Percentiles rank a stretch among this genome's conserved stretches.
phyloP scores from a whole-genome alignment of 2,797 vertebrate species.

The Tenualosa thibaudeaui region DNA sequence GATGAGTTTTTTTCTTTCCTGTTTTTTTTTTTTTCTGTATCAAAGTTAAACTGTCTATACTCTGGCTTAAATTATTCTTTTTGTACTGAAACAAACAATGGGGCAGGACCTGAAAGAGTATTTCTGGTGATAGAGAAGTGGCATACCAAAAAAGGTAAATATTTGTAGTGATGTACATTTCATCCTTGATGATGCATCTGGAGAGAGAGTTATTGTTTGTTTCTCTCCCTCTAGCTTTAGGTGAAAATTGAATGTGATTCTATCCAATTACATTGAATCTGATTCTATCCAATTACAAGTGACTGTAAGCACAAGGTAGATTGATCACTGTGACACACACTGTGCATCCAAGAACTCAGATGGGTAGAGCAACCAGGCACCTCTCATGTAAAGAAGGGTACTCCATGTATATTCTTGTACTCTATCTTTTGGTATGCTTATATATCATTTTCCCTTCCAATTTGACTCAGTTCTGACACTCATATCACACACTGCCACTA shows the following conservation, averaged over 20 bases:
- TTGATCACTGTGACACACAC: neutral
- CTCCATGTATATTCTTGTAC: too few relatives aligned
- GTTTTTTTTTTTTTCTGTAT: neutral
- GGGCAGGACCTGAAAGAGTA: neutral
- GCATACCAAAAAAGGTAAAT: neutral
- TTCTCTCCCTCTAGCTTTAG: neutral
- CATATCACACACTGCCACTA: neutral
- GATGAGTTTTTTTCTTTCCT: conserved; percentile 27
- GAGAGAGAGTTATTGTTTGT: neutral
- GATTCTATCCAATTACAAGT: neutral
- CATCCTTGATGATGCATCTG: neutral
- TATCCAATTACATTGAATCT: neutral
- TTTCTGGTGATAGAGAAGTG: neutral
- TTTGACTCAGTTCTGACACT: too few relatives aligned
- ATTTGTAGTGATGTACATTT: neutral
- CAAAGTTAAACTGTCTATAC: neutral
- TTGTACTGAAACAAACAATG: neutral
- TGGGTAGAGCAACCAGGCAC: neutral
- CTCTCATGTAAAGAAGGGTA: neutral
- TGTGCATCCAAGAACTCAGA: neutral
- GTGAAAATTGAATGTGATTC: neutral
- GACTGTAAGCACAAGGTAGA: conserved; percentile 1
- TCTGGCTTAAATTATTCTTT: neutral
- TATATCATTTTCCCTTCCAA: too few relatives aligned
- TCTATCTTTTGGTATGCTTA: too few relatives aligned